Evolutionary conservation across 2,797 vertebrate genomes (phyloP), one percentile per base, ranked within the genome.

Genomic region (Gymnocypris eckloni): DNA sequence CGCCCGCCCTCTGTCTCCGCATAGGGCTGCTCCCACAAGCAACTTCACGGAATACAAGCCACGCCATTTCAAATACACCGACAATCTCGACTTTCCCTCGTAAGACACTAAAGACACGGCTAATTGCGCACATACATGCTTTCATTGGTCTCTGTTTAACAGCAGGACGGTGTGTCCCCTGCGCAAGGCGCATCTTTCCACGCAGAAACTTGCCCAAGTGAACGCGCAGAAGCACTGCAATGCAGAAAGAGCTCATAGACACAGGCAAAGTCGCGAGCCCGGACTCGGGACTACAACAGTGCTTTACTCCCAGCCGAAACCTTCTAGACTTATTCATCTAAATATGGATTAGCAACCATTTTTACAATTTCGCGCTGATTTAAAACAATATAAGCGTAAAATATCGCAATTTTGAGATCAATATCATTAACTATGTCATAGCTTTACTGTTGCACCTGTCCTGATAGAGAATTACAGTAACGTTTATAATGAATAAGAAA

Each of bases 171-270:
- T 0, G 78, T 86, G 84, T 87, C 86, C 78, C 84, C 77, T 76
- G 73, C 85, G 78, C 81, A 83, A 87, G 85, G 61, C 75, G 84
- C 71, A 82, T 83, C 81, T 61, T 88, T 72, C 88, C 87, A 86
- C 90, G 94, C 92, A 93, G 92, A 93, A 94, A 95, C 93, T 95
- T 95, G 76, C 61, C 90, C 89, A 90, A 81, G 89, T 89, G 79
- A 91, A 88, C 90, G 88, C 79, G 83, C 83, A 89, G 90, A 93
- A 95, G 92, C 93, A 95, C 95, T 92, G 96, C 95, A 96, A 95
- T 96, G 95, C 96, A 96, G 95, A 95, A 90, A 92, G 92, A 88
- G 61, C 81, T 87, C 41, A 82, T n/a, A 86, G 89, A 52, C 86
- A 88, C 88, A 86, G 81, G 45, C 85, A 90, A 79, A 84, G 86